Evolutionary conservation across 2,113 vertebrate genomes (phyloP).

Genomic region (Gorilla gorilla): DNA sequence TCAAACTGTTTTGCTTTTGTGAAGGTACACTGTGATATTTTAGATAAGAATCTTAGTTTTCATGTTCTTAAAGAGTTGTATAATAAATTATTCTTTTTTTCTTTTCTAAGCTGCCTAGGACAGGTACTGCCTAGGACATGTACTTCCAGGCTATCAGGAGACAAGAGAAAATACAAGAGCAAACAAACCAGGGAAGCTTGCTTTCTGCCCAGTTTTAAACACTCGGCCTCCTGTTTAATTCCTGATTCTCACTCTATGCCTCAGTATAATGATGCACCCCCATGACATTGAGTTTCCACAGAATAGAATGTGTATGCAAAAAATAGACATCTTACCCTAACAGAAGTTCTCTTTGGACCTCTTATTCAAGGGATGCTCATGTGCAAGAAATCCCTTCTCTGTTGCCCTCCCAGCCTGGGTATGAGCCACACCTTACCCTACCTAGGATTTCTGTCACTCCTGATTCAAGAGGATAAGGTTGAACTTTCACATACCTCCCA

Average conservation of each 20-base stretch:
- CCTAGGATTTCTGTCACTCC: not conserved
- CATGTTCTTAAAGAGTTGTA: not conserved
- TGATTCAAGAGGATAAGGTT: too few species aligned
- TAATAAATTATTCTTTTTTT: not conserved
- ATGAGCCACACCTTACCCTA: rapidly evolving
- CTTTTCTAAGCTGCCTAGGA: not conserved
- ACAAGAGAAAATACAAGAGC: not conserved
- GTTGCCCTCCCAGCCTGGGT: not conserved
- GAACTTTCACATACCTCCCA: not conserved
- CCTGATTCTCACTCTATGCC: not conserved
- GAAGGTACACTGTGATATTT: not conserved
- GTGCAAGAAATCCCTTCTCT: not conserved
- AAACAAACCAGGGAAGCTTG: not conserved
- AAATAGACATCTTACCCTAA: not conserved
- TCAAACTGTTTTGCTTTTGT: slow-evolving; percentile 15
- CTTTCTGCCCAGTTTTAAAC: not conserved
- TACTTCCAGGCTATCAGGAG: not conserved
- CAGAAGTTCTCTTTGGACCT: not conserved
- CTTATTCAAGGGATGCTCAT: not conserved
- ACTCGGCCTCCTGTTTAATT: not conserved
- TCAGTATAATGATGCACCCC: not conserved
- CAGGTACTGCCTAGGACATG: too few species aligned
- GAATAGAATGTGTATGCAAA: not conserved
- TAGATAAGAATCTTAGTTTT: not conserved
- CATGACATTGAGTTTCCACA: not conserved